These are phyloP conservation scores for Cheilosia impressa DNA, from an alignment of 2,888 invertebrate species.

Conservation along the genomic window DNA sequence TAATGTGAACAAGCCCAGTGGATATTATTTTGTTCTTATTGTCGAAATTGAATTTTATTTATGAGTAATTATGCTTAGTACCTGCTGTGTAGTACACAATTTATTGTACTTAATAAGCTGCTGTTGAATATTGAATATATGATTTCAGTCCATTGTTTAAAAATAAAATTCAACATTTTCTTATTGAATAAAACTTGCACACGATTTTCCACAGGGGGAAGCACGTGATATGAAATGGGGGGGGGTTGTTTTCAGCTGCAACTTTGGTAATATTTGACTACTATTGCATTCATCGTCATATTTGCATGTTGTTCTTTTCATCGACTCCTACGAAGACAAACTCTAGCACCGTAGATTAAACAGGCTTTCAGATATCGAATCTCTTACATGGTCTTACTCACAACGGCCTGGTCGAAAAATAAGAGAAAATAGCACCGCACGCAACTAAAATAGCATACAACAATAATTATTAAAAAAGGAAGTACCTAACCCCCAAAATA, in stretches of 20 bases:
- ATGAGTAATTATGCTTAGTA: slow-evolving; percentile 56
- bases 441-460: background rate
- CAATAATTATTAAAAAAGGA: background rate
- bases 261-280: no score
- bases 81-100: slow-evolving; percentile 70
- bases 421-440: no score
- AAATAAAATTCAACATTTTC: slow-evolving; percentile 40
- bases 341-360: no score
- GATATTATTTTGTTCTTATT: slow-evolving; percentile 37
- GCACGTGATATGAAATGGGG: background rate
- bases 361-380: no score
- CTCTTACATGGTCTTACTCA: no score
- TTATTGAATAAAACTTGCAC: slow-evolving; percentile 25
- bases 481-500: no score
- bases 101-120: slow-evolving; percentile 59
- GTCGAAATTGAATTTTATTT: background rate
- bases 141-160: slow-evolving; percentile 42
- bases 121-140: slow-evolving; percentile 49
- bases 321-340: no score
- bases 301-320: no score
- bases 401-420: no score
- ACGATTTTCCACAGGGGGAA: background rate
- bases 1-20: background rate
- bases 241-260: background rate
- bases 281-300: no score